Conservation (phyloP, 2,888 invertebrate genomes). For the Argyresthia goedartella region DNA sequence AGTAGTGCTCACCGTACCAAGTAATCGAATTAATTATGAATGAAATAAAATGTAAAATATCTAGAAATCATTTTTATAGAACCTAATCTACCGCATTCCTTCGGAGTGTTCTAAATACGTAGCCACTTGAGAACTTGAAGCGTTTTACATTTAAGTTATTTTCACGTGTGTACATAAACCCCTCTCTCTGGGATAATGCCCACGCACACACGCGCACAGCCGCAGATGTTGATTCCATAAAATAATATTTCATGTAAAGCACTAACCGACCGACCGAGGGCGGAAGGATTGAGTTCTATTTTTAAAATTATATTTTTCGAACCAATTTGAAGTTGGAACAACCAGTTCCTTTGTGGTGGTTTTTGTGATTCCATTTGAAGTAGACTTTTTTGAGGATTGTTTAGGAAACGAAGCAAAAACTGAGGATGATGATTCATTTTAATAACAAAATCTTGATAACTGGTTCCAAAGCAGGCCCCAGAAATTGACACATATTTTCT, state of each 20-base stretch:
- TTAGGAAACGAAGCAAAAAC: too few species aligned
- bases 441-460: too few species aligned
- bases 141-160: constrained; percentile 40
- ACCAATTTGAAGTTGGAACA: constrained; percentile 43
- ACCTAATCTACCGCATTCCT: too few species aligned
- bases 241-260: constrained; percentile 71
- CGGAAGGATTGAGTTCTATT: constrained; percentile 71
- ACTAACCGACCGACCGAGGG: constrained; percentile 62
- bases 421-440: too few species aligned
- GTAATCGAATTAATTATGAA: too few species aligned
- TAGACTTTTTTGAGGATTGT: neutral
- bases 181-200: constrained; percentile 29
- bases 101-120: constrained; percentile 37
- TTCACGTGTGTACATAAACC: constrained; percentile 59
- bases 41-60: too few species aligned
- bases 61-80: too few species aligned
- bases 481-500: constrained; percentile 41
- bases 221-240: constrained; percentile 71
- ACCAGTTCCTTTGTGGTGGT: constrained; percentile 28
- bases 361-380: constrained; percentile 6
- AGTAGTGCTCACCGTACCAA: too few species aligned
- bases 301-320: constrained; percentile 61
- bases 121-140: constrained; percentile 52
- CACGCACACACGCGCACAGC: constrained; percentile 41
- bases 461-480: constrained; percentile 8